Base-by-base conservation (phyloP, 1,140 invertebrate genomes). In the Drosophila littoralis region DNA sequence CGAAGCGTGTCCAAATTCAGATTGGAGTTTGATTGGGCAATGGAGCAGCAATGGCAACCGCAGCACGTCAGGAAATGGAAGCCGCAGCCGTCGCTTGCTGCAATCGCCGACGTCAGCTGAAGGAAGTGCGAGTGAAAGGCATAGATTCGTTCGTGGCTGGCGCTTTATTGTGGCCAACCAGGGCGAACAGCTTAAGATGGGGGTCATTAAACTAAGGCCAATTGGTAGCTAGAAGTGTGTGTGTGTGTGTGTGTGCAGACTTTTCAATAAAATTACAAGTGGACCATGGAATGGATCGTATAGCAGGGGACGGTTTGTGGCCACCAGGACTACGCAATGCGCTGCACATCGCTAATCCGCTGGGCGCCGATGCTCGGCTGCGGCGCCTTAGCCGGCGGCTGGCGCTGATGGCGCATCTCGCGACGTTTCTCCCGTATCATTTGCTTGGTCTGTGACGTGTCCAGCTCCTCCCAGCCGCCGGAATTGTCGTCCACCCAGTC, bases 391-490 rank as follows among this genome's bases (percentile, higher is more conserved):
- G 12, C 13, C 7, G 51, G 32, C 6, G 65, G 72, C 52, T 91
- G 91, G n/a, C 91, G 79, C 73, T 91, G 84, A 46, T 90, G 71
- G 6, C 92, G 84, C 71, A 90, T 15, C 71, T 92, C 91, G 2
- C 91, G 91, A 0, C 91, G 90, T 60, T 92, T 92, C 8, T 92
- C 92, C 2, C 92, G 76, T 12, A 92, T 82, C 6, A 92, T 77
- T 32, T 92, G 83, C 46, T 92, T 92, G 1, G 92, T 90, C 46
- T 82, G 82, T n/a, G 92, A 91, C 13, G 81, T 91, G 54, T 92
- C 90, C 55, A 92, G 69, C 77, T 92, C 91, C 58, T 92, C 91
- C 92, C 92, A 92, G 17, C 90, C 92, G 22, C 89, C 91, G 8
- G 71, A 58, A 65, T 84, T 90, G 32, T 92, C 91, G 35, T 92